Evolutionary conservation across 2,888 invertebrate genomes (phyloP), one percentile per base, ranked within the genome.

Genomic region (Amorpha juglandis): DNA sequence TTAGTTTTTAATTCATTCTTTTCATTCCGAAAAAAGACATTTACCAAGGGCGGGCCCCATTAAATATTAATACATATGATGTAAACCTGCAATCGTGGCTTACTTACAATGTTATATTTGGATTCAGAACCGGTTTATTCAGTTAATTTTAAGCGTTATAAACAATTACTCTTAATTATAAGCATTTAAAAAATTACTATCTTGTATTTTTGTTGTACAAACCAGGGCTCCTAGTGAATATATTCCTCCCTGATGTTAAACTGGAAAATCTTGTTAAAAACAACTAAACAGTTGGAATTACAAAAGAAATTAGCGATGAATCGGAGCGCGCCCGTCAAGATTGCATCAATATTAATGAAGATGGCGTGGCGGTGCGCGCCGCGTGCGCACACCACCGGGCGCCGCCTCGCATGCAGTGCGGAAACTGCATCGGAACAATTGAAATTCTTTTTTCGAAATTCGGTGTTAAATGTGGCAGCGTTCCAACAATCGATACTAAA

Each of bases 291-390:
- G 86, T 84, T 82, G 74, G 73, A 79, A 78, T 86, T 85, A 82
- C 79, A 82, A 88, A 86, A 89, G 81, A 84, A 86, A 84, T 85
- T 79, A 72, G 72, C 84, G 78, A 89, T 86, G 86, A 85, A 92
- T 92, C 88, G 90, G 88, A 89, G 89, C 89, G 85, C 86, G 83
- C 77, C 83, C 81, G 83, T 82, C 81, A 81, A 86, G 84, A 88
- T 90, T 89, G 87, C 90, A 92, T 91, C 87, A 91, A 91, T 92
- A 92, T 92, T 90, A 84, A 92, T 91, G 82, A 87, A 87, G 87
- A 88, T 84, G 82, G 80, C 78, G 78, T 64, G 80, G 74, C 77
- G 75, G 77, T 77, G 78, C 63, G 74, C 77, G 71, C 70, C 74
- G 79, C 75, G 78, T 78, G 80, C 79, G 70, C 88, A 86, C 90